phyloP scores from a whole-genome alignment of 2,888 invertebrate genomes.

The Ecliptopera silaceata region DNA sequence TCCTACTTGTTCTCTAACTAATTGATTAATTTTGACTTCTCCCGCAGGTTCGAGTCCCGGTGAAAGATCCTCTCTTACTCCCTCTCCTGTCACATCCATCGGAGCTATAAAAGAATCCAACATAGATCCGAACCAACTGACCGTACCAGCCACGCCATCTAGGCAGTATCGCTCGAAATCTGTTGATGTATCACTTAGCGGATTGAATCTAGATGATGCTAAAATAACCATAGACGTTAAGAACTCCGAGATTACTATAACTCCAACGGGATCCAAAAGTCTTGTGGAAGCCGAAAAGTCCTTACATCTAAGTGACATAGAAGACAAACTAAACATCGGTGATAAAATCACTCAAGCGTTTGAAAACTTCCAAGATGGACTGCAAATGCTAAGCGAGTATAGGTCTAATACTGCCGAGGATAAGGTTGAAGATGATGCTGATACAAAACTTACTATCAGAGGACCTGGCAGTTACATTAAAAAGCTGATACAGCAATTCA shows the following conservation, averaged over 20 bases:
- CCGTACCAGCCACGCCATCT: constrained; percentile 62
- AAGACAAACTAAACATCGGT: constrained; percentile 68
- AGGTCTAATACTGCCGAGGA: constrained; percentile 48
- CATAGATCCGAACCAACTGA: constrained; percentile 64
- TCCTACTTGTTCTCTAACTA: too few species aligned
- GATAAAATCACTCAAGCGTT: constrained; percentile 64
- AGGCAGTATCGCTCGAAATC: constrained; percentile 82
- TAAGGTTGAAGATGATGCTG: constrained; percentile 47
- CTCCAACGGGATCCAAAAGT: constrained; percentile 66
- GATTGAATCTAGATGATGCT: constrained; percentile 65
- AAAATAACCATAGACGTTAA: constrained; percentile 71
- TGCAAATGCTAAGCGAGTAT: constrained; percentile 62
- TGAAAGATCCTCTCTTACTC: constrained; percentile 68
- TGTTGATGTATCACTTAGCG: constrained; percentile 76
- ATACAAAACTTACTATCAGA: constrained; percentile 67
- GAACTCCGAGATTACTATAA: constrained; percentile 72
- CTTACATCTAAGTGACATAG: constrained; percentile 56
- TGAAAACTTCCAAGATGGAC: constrained; percentile 68
- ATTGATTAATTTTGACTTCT: constrained; percentile 32
- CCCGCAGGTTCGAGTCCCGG: constrained; percentile 73
- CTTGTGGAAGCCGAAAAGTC: constrained; percentile 43
- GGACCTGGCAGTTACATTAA: constrained; percentile 77
- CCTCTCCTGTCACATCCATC: constrained; percentile 69
- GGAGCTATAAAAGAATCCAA: constrained; percentile 59
- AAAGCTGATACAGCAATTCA: constrained; percentile 77